Evolutionary conservation across 1,140 invertebrate species (phyloP), one percentile per base, ranked within the genome.

Genomic region (Meteorus sp.): DNA sequence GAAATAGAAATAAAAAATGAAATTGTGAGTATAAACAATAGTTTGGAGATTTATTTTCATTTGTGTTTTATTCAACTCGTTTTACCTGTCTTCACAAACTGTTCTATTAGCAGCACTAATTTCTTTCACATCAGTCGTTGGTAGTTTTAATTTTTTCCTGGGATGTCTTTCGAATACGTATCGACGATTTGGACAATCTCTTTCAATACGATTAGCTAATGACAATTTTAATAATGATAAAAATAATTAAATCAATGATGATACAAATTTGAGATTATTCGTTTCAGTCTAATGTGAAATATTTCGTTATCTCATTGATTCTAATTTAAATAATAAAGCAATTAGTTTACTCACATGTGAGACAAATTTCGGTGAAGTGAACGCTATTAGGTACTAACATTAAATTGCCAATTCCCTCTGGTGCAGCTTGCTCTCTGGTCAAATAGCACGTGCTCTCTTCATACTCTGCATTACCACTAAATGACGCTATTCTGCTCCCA

Each of bases 361-460:
- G 82, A 73, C 93, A 95, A 25, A 94, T 88, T 85, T 95, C 92
- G 13, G 90, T 91, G 68, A 94, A 94, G 73, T 94, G 92, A 4
- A 93, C 87, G 70, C 90, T 90, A 64, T 93, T 91, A 1, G 90
- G 90, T 3, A 92, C 89, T 48, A 92, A 83, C 82, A 94, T 91
- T 0, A 94, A 81, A 59, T 87, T 90, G 15, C 91, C 92, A 23
- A 92, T 90, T 13, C 92, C 92, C 77, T 94, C 92, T 0, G 92
- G 92, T 43, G 87, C 85, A 66, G 89, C 83, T 70, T 92, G 90
- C 73, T 94, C 92, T 7, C 89, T 82, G 5, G 92, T 93, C 52
- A 95, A 73, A 72, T 92, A 92, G 72, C 93, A 95, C n/a, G 88
- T 90, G 7, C 91, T 94, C 71, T 94, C 91, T 71, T 94, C 92